These are phyloP conservation scores for Ahaetulla prasina DNA, from an alignment of 2,113 vertebrate species.

Conservation along the genomic window DNA sequence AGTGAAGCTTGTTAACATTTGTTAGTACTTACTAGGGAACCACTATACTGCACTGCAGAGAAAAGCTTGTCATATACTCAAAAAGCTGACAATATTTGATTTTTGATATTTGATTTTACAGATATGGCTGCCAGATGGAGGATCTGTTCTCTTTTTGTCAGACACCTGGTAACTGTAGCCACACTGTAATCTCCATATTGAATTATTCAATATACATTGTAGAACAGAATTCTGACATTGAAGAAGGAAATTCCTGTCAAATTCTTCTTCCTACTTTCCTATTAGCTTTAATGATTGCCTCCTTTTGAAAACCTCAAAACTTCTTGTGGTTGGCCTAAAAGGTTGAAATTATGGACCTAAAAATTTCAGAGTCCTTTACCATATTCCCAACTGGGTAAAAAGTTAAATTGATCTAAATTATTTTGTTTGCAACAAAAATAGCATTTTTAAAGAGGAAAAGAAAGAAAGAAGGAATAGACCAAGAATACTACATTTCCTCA, in stretches of 20 bases:
- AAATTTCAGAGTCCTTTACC: not conserved
- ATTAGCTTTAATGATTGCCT: not conserved
- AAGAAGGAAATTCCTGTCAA: not conserved
- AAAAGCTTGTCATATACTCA: not conserved
- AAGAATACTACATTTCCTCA: not conserved
- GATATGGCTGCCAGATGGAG: not conserved
- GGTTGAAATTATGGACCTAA: not conserved
- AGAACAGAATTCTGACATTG: not conserved
- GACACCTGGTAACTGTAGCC: not conserved
- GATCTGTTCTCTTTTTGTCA: not conserved
- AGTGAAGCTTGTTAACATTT: not conserved
- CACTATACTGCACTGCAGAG: not conserved
- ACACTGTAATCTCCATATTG: not conserved
- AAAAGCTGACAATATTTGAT: not conserved
- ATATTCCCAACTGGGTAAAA: not conserved
- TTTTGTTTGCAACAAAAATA: not conserved
- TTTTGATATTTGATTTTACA: not conserved
- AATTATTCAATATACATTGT: not conserved
- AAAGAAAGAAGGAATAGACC: not conserved
- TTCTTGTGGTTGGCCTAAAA: not conserved
- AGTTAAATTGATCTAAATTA: not conserved
- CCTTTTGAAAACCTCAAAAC: not conserved
- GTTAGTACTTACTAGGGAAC: not conserved
- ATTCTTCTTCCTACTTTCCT: not conserved
- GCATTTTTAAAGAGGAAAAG: not conserved